These are phyloP conservation scores for Drosophila parthenogenetica DNA, from an alignment of 2,888 invertebrate species.

Conservation along the genomic window DNA sequence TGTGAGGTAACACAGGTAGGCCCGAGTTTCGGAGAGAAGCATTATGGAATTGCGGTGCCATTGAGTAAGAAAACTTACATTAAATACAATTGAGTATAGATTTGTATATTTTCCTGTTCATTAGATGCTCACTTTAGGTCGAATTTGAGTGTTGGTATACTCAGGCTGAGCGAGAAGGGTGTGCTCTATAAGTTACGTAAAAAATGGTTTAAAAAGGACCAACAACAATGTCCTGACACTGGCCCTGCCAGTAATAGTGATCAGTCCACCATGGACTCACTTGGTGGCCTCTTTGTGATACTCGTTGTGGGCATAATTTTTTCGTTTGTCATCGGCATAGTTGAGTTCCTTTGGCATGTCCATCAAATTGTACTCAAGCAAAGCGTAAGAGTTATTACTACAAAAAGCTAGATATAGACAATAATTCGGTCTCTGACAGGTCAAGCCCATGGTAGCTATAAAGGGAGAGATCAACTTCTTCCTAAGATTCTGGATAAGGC, in stretches of 20 bases:
- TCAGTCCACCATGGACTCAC: slow-evolving; percentile 84
- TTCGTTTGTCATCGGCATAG: slow-evolving; percentile 90
- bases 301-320: slow-evolving; percentile 90
- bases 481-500: slow-evolving; percentile 70
- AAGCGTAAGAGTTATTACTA: slow-evolving; percentile 86
- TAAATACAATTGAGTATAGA: too few species aligned
- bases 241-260: slow-evolving; percentile 9
- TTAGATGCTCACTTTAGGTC: slow-evolving; percentile 91
- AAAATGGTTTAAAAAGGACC: slow-evolving; percentile 94
- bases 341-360: slow-evolving; percentile 95
- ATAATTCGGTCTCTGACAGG: slow-evolving; percentile 40
- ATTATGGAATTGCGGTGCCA: slow-evolving; percentile 97
- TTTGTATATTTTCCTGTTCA: slow-evolving; percentile 21
- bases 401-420: too few species aligned
- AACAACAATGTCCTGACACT: slow-evolving; percentile 81
- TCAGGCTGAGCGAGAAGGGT: slow-evolving; percentile 96
- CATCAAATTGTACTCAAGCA: slow-evolving; percentile 90
- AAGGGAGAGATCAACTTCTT: slow-evolving; percentile 74
- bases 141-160: slow-evolving; percentile 93
- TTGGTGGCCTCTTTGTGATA: slow-evolving; percentile 95
- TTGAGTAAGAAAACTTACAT: slow-evolving; percentile 88
- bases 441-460: slow-evolving; percentile 64
- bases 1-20: slow-evolving; percentile 93
- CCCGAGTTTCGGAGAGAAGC: slow-evolving; percentile 93
- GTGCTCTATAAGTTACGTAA: slow-evolving; percentile 91